Percentiles rank a stretch among this genome's conserved stretches.
These are phyloP conservation scores for Nephrotoma guestfalica DNA, from an alignment of 2,888 invertebrate genomes.

Conservation along the genomic window DNA sequence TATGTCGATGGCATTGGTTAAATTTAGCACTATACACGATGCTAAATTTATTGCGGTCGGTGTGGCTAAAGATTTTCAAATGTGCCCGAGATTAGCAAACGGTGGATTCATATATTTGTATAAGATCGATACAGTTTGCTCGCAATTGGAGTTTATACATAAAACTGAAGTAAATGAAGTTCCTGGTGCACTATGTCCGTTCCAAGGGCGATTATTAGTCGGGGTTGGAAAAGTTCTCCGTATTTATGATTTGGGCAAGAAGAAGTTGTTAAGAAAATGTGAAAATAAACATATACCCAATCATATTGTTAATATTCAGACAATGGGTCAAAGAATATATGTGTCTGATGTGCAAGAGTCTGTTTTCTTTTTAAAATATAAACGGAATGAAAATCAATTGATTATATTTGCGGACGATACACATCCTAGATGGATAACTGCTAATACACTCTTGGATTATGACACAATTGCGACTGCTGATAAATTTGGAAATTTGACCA, in stretches of 20 bases:
- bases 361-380: conserved; percentile 89
- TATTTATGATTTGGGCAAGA: conserved; percentile 91
- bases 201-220: conserved; percentile 81
- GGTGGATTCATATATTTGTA: conserved; percentile 83
- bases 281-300: conserved; percentile 97
- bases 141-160: conserved; percentile 80
- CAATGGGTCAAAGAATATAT: conserved; percentile 86
- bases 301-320: conserved; percentile 82
- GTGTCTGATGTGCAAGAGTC: conserved; percentile 96
- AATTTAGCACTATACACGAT: conserved; percentile 49
- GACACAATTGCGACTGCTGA: conserved; percentile 93
- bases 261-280: conserved; percentile 91
- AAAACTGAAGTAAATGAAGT: conserved; percentile 88
- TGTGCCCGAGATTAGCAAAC: conserved; percentile 72
- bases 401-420: conserved; percentile 98
- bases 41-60: conserved; percentile 65
- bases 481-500: conserved; percentile 92
- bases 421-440: conserved; percentile 91
- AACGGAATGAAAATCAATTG: conserved; percentile 89
- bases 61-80: conserved; percentile 74
- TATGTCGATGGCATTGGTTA: conserved; percentile 69
- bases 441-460: conserved; percentile 84
- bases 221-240: conserved; percentile 86
- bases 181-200: conserved; percentile 75
- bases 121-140: conserved; percentile 54